A percentile compares a stretch with the other conserved stretches of the same genome.
phyloP scores from a whole-genome alignment of 2,113 vertebrate genomes.

The Sorex fumeus region DNA sequence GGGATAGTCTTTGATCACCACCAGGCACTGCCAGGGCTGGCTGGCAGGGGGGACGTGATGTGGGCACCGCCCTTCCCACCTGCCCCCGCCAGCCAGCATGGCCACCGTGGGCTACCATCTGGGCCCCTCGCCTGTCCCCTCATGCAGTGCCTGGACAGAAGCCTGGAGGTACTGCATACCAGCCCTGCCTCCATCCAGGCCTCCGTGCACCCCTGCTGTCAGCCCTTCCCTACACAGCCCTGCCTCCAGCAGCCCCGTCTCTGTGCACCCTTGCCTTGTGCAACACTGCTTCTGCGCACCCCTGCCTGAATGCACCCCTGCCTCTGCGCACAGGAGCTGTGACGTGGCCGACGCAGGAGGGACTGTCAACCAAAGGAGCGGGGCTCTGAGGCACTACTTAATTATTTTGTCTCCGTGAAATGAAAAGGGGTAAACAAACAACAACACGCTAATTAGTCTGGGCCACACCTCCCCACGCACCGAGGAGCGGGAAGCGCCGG shows the following conservation, averaged over 20 bases:
- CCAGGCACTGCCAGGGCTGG: neutral
- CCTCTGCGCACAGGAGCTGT: neutral
- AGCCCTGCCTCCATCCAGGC: too few relatives aligned
- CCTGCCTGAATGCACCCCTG: neutral
- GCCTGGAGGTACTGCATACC: too few relatives aligned
- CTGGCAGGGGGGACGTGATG: too few relatives aligned
- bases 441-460: conserved; percentile 80
- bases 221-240: too few relatives aligned
- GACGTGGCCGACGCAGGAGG: conserved; percentile 6
- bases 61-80: neutral
- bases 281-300: too few relatives aligned
- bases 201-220: too few relatives aligned
- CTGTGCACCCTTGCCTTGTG: too few relatives aligned
- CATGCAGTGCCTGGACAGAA: neutral
- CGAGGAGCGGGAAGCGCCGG: conserved; percentile 14
- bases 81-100: neutral
- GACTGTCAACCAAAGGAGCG: conserved; percentile 26
- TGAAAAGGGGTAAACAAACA: conserved; percentile 82
- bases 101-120: too few relatives aligned
- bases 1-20: neutral
- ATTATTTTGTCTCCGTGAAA: conserved; percentile 82
- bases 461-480: conserved; percentile 66
- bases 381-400: conserved; percentile 69
- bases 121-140: neutral
- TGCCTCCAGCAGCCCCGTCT: too few relatives aligned